phyloP scores from a whole-genome alignment of 2,888 invertebrate species.

The Timema podura region DNA sequence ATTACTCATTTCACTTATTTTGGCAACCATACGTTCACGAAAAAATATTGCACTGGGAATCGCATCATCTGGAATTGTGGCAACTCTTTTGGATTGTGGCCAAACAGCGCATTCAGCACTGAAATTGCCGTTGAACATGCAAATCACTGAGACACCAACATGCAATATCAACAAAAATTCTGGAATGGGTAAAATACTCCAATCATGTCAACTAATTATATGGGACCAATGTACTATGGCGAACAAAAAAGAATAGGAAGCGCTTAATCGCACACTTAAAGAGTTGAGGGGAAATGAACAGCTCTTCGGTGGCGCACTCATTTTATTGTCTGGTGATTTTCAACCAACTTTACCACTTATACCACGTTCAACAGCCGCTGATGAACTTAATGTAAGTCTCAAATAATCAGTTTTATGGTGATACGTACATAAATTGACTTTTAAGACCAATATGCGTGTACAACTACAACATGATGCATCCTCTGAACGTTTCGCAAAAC shows the following conservation, averaged over 20 bases:
- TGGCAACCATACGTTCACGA: slow-evolving; percentile 12
- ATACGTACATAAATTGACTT: too few relatives aligned
- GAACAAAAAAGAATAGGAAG: slow-evolving; percentile 10
- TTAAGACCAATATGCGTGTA: slow-evolving; percentile 15
- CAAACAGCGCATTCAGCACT: slow-evolving; percentile 15
- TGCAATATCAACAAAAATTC: slow-evolving; percentile 15
- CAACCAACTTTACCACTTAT: too few relatives aligned
- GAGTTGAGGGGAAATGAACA: background rate
- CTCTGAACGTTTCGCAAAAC: slow-evolving; percentile 17
- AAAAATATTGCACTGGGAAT: slow-evolving; percentile 10
- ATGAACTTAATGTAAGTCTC: slow-evolving; percentile 19
- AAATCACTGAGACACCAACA: slow-evolving; percentile 15
- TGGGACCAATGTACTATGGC: slow-evolving; percentile 11
- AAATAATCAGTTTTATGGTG: slow-evolving; percentile 17
- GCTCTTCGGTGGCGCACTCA: slow-evolving; percentile 20
- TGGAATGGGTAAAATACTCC: slow-evolving; percentile 13
- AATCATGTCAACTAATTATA: background rate
- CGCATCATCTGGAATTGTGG: slow-evolving; percentile 9
- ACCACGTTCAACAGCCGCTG: background rate
- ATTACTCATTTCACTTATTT: slow-evolving; percentile 15
- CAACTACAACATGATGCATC: slow-evolving; percentile 21
- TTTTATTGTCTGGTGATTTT: too few relatives aligned
- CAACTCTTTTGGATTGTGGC: slow-evolving; percentile 7
- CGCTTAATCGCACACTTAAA: background rate
- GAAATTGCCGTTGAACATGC: slow-evolving; percentile 2